A percentile compares a stretch with the other conserved stretches of the same genome.
These are phyloP conservation scores for Teleiodes luculella DNA, from an alignment of 2,888 invertebrate genomes.

Conservation along the genomic window DNA sequence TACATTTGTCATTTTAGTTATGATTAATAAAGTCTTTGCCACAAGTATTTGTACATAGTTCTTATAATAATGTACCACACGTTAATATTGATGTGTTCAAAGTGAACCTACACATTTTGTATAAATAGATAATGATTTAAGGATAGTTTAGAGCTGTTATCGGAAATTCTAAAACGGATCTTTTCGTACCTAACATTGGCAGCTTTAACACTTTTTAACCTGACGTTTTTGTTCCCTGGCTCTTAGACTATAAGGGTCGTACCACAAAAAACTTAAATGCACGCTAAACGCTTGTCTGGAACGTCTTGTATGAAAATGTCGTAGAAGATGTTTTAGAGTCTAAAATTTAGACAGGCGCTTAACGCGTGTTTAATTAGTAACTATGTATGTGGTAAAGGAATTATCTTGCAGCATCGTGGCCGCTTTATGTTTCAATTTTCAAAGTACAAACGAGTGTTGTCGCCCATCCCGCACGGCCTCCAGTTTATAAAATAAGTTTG, in stretches of 20 bases:
- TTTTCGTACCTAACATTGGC: slow-evolving; percentile 1
- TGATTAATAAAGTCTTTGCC: slow-evolving; percentile 50
- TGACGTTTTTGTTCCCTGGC: background rate
- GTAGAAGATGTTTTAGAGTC: no score
- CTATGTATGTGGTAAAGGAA: no score
- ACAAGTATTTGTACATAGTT: slow-evolving; percentile 34
- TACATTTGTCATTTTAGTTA: slow-evolving; percentile 46
- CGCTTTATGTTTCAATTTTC: slow-evolving; percentile 50
- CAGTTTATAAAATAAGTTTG: slow-evolving; percentile 56
- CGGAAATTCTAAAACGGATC: background rate
- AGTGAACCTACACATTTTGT: slow-evolving; percentile 29
- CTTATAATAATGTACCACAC: slow-evolving; percentile 39
- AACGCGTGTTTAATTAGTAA: no score
- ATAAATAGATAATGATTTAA: background rate
- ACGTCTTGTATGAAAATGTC: no score
- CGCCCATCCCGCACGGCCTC: slow-evolving; percentile 44
- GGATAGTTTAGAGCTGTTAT: background rate
- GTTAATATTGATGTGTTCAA: slow-evolving; percentile 49
- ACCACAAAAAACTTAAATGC: background rate
- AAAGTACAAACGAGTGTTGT: slow-evolving; percentile 65
- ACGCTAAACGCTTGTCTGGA: no score
- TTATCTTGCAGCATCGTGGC: slow-evolving; percentile 26
- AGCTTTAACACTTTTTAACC: background rate
- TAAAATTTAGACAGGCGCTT: no score
- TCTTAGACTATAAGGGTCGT: slow-evolving; percentile 1